Evolutionary conservation across 2,113 vertebrate species (phyloP).

Genomic region (Caracal caracal): DNA sequence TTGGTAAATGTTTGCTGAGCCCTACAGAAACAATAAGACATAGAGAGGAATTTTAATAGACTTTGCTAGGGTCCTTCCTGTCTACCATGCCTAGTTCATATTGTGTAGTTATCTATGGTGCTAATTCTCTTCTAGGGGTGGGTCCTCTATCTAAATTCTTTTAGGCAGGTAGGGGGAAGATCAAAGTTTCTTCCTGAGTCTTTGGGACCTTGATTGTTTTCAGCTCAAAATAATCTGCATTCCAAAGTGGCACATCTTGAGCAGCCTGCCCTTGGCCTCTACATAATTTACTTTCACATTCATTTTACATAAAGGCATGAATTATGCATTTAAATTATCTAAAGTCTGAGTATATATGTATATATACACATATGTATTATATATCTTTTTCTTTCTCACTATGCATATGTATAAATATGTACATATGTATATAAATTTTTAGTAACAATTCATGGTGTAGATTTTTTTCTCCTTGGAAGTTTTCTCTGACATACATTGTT

Average conservation of each 20-base stretch:
- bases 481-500: conserved; percentile 20
- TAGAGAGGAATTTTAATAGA: neutral
- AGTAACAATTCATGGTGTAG: neutral
- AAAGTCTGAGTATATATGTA: neutral
- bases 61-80: neutral
- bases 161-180: neutral
- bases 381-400: neutral
- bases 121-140: neutral
- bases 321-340: neutral
- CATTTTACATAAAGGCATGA: conserved; percentile 24
- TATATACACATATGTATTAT: neutral
- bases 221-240: neutral
- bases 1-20: neutral
- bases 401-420: neutral
- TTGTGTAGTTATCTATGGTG: neutral
- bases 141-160: neutral
- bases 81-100: neutral
- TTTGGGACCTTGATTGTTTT: neutral
- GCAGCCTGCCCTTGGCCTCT: neutral
- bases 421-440: neutral
- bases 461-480: neutral
- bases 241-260: neutral
- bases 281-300: neutral
- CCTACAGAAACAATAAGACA: neutral
- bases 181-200: neutral